Base-by-base conservation (phyloP, 2,888 invertebrate species). In the Cataglyphis rosenhaueri region DNA sequence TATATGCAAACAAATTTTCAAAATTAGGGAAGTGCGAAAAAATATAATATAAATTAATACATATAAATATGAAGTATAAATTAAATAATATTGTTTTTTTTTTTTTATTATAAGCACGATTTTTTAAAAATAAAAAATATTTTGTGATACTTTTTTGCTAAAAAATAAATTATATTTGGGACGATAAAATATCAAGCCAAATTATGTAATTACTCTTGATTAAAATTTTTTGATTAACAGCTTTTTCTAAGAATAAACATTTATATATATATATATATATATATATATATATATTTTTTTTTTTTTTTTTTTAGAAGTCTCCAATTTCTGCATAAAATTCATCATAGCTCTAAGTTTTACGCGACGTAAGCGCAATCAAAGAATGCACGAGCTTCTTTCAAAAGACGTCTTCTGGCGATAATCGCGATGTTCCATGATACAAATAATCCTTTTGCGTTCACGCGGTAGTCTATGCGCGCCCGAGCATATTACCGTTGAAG, bases 401-500 rank as follows among this genome's bases (percentile, higher is more conserved):
- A 18, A 59, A 32, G 21, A 70, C 8, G 18, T 78, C 32, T 70
- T 18, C 25, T 25, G 44, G 18, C 71, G 44, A 29, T 71, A 78
- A 78, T 78, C 71, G 59, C 32, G 44, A 18, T 35, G 59, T 71
- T 59, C 18, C 21, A n/a, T 12, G 59, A 44, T n/a, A 71, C 44
- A 59, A 78, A 59, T 57, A 78, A 71, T 78, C 71, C 44, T 71
- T 70, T 70, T 18, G 44, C 55, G 68, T 44, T 78, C 41, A 32
- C 59, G 71, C 44, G 71, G 59, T 21, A 38, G 66, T 78, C 78
- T 71, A 59, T 10, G 71, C 59, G 70, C 78, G 57, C 57, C n/a
- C 32, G 59, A 59, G 59, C 71, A 21, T 70, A 71, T 62, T 55
- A 44, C 44, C 21, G 78, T 44, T 78, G 78, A 78, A 70, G 70